Percentiles rank a stretch among this genome's conserved stretches.
Evolutionary conservation across 2,113 vertebrate genomes (phyloP).

Genomic region (Hiodon tergisus): DNA sequence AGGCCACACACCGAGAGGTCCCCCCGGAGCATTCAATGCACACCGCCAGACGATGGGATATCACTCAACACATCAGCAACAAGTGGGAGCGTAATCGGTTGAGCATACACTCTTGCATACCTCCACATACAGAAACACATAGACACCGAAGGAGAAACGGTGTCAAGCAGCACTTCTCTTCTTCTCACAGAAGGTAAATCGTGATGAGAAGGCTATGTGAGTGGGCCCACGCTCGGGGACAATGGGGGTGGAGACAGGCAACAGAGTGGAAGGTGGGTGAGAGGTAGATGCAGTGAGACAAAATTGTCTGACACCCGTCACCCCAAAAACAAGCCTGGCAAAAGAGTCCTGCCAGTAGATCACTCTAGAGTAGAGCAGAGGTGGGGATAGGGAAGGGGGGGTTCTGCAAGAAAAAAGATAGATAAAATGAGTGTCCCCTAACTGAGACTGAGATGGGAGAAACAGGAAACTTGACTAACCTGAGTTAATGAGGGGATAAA

Average conservation of each 20-base stretch:
- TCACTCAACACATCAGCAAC: too few species aligned
- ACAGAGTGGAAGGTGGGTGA: not conserved
- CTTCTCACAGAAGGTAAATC: conserved; percentile 78
- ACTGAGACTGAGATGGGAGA: too few species aligned
- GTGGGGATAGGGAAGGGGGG: not conserved
- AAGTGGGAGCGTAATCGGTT: not conserved
- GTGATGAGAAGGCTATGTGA: conserved; percentile 74
- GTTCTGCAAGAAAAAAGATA: not conserved
- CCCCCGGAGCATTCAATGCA: too few species aligned
- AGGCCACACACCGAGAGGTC: too few species aligned
- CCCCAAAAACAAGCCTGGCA: too few species aligned
- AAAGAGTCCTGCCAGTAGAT: too few species aligned
- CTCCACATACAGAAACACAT: not conserved
- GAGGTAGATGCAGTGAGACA: not conserved
- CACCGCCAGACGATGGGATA: too few species aligned
- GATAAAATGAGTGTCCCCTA: too few species aligned
- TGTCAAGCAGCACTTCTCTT: conserved; percentile 65
- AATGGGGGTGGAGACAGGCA: not conserved
- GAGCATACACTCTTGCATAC: not conserved
- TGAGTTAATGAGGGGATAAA: too few species aligned
- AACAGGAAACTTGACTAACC: too few species aligned
- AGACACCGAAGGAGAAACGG: not conserved
- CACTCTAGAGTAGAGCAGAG: too few species aligned
- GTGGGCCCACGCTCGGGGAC: conserved; percentile 35
- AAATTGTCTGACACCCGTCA: too few species aligned